phyloP scores from a whole-genome alignment of 2,888 invertebrate genomes.

The Drosophila mayaguana region DNA sequence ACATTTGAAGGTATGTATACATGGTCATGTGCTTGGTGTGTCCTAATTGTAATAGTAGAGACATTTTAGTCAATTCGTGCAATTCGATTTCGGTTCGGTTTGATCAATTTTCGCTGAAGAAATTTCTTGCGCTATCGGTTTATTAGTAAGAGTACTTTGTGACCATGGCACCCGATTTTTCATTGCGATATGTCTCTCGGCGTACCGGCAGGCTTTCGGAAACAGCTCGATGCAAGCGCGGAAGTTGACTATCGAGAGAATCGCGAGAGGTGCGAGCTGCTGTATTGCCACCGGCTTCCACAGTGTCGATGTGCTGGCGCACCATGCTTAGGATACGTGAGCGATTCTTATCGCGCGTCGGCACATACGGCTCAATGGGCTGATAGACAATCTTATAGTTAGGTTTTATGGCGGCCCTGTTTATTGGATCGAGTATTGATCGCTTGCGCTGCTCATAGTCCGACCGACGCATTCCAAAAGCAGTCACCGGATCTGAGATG shows the following conservation, averaged over 20 bases:
- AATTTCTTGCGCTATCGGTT: constrained; percentile 22
- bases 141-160: constrained; percentile 79
- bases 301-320: constrained; percentile 87
- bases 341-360: constrained; percentile 89
- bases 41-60: constrained; percentile 15
- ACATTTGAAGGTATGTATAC: constrained; percentile 26
- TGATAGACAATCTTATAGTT: constrained; percentile 87
- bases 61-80: constrained; percentile 25
- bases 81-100: constrained; percentile 34
- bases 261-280: constrained; percentile 87
- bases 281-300: constrained; percentile 87
- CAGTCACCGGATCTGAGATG: constrained; percentile 93
- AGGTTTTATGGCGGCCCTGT: constrained; percentile 88
- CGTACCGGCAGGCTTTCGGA: constrained; percentile 76
- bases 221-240: constrained; percentile 86
- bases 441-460: constrained; percentile 80
- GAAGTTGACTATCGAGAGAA: constrained; percentile 89
- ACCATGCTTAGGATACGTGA: constrained; percentile 88
- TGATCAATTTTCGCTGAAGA: constrained; percentile 22
- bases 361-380: constrained; percentile 89
- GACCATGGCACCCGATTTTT: constrained; percentile 81
- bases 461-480: constrained; percentile 89
- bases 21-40: constrained; percentile 27
- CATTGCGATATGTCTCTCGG: constrained; percentile 78
- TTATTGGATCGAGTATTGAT: constrained; percentile 86